Evolutionary conservation across 2,113 vertebrate species (phyloP), one percentile per base, ranked within the genome.

Genomic region (Pollimyrus isidori): DNA sequence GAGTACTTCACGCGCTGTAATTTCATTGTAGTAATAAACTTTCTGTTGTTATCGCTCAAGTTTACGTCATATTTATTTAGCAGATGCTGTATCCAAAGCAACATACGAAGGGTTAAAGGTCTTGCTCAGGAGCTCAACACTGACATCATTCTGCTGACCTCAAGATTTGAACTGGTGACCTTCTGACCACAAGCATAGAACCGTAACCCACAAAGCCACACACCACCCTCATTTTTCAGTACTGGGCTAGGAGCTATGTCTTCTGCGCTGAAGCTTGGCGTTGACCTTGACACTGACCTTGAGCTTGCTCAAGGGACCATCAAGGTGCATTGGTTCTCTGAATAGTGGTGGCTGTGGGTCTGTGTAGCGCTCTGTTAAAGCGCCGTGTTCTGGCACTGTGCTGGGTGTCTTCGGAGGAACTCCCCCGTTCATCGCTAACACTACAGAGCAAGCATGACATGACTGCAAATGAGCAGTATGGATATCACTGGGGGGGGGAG

Each of bases 401-500:
- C 85, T 23, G 26, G 23, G 85, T 39, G 48, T 19, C n/a, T 87
- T 88, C 46, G 42, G 48, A 45, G 21, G 3, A 6, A 19, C 62
- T 76, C 87, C 56, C 46, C 4, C 88, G 49, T 89, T 21, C 86
- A 48, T 5, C 87, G 21, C 13, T 49, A 11, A 42, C 45, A 42
- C 46, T n/a, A 30, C 91, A 90, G 92, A 87, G 91, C 1, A 58
- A 92, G 93, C 90, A 92, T 94, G 94, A 93, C 49, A 30, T 0
- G 93, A 93, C 93, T 94, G 83, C 62, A 89, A 91, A 94, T 91
- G 93, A 93, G 89, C 42, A 88, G 87, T 89, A 90, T 89, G 21
- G 58, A 48, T 46, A 19, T 42, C 1, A 23, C 3, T 21, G 89
- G 91, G 15, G 86, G 88, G 50, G 56, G 88, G 89, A 46, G 88